Conservation (phyloP, 2,113 vertebrate genomes). For the Octodon degus region DNA sequence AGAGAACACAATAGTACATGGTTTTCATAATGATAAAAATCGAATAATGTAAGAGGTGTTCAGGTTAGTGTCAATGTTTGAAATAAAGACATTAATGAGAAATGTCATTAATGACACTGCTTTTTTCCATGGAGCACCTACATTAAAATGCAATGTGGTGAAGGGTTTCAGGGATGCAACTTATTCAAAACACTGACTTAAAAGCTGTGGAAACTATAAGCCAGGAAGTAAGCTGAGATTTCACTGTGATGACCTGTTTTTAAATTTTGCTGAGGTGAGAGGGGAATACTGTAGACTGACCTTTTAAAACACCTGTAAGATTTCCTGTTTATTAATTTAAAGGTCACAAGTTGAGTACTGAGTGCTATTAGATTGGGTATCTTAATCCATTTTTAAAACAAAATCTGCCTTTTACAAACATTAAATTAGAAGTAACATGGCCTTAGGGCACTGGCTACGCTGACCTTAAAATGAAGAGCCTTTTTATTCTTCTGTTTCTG, state of each 20-base stretch:
- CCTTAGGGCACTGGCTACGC: background rate
- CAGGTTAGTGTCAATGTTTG: slow-evolving; percentile 19
- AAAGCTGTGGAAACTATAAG: slow-evolving; percentile 17
- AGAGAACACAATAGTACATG: background rate
- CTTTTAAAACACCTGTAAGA: slow-evolving; percentile 11
- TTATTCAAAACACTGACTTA: slow-evolving; percentile 50
- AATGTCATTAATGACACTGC: background rate
- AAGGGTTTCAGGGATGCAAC: slow-evolving; percentile 25
- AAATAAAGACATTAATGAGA: background rate
- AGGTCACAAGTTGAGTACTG: slow-evolving; percentile 38
- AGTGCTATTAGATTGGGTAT: slow-evolving; percentile 32
- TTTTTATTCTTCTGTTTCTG: slow-evolving; percentile 24
- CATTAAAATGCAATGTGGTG: background rate
- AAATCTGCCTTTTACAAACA: slow-evolving; percentile 25
- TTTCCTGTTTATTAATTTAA: slow-evolving; percentile 55
- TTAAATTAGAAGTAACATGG: background rate
- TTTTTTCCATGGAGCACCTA: slow-evolving; percentile 36
- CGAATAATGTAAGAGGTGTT: background rate
- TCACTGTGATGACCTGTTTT: slow-evolving; percentile 52
- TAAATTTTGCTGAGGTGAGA: slow-evolving; percentile 34
- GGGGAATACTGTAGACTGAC: background rate
- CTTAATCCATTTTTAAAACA: slow-evolving; percentile 7
- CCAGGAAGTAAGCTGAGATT: slow-evolving; percentile 42
- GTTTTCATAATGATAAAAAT: slow-evolving; percentile 20
- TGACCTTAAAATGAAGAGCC: slow-evolving; percentile 35